These are phyloP conservation scores for Aldrovandia affinis DNA, from an alignment of 2,797 vertebrate species.

Conservation along the genomic window DNA sequence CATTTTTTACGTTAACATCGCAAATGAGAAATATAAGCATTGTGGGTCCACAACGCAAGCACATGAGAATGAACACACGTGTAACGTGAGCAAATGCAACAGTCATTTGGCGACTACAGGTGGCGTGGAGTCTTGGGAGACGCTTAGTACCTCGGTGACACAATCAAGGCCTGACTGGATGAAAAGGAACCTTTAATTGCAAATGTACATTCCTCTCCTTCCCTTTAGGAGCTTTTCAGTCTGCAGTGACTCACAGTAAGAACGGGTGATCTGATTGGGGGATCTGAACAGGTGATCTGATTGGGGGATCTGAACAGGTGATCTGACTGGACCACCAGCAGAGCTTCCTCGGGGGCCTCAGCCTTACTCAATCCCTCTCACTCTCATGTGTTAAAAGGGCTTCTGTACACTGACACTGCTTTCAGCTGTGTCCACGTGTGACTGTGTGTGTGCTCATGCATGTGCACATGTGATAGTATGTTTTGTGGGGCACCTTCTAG, in stretches of 20 bases:
- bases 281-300: no score
- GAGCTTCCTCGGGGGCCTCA: no score
- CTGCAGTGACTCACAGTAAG: neutral
- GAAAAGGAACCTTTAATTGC: conserved; percentile 4
- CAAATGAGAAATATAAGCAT: neutral
- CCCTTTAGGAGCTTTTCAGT: neutral
- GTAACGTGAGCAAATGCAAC: neutral
- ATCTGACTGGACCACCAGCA: no score
- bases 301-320: no score
- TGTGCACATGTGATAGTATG: no score
- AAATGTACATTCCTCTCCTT: neutral
- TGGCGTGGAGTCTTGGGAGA: neutral
- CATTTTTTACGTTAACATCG: no score
- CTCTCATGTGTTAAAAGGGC: no score
- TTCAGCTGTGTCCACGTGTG: no score
- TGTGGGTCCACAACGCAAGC: neutral
- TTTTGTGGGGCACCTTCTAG: no score
- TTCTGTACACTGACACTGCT: no score
- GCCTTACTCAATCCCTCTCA: no score
- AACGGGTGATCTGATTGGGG: neutral
- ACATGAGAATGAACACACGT: neutral
- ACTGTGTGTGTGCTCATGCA: no score
- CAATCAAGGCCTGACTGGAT: conserved; percentile 1
- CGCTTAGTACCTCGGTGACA: neutral
- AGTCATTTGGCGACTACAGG: neutral